These are phyloP conservation scores for Drosophila merina DNA, from an alignment of 2,888 invertebrate species.

Conservation along the genomic window DNA sequence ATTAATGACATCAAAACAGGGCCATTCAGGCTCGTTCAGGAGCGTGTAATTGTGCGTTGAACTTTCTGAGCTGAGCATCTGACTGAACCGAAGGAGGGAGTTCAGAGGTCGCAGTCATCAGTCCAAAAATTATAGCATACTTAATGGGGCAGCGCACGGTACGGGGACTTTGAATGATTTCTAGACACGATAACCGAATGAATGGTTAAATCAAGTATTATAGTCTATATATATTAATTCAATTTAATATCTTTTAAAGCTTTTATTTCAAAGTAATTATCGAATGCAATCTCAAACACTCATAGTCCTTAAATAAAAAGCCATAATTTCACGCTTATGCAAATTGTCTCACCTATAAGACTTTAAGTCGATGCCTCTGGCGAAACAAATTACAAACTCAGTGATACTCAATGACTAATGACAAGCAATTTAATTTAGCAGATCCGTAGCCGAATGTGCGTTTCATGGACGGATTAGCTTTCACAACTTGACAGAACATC, in stretches of 20 bases:
- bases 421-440: conserved; percentile 22
- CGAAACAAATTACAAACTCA: neutral
- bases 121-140: conserved; percentile 51
- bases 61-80: conserved; percentile 21
- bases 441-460: conserved; percentile 1
- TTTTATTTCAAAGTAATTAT: neutral
- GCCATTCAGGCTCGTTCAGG: conserved; percentile 21
- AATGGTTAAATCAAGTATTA: neutral
- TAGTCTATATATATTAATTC: neutral
- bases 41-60: conserved; percentile 54
- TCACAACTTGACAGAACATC: conserved; percentile 13
- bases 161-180: conserved; percentile 1
- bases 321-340: neutral
- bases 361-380: neutral
- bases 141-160: conserved; percentile 35
- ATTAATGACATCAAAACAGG: conserved; percentile 27
- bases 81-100: conserved; percentile 11
- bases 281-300: too few relatives aligned
- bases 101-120: neutral
- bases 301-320: neutral
- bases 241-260: neutral
- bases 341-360: conserved; percentile 1
- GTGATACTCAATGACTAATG: conserved; percentile 20
- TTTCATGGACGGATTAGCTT: conserved; percentile 4
- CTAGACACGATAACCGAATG: conserved; percentile 9